Base-by-base conservation (phyloP, 2,797 vertebrate genomes). In the Argya squamiceps region DNA sequence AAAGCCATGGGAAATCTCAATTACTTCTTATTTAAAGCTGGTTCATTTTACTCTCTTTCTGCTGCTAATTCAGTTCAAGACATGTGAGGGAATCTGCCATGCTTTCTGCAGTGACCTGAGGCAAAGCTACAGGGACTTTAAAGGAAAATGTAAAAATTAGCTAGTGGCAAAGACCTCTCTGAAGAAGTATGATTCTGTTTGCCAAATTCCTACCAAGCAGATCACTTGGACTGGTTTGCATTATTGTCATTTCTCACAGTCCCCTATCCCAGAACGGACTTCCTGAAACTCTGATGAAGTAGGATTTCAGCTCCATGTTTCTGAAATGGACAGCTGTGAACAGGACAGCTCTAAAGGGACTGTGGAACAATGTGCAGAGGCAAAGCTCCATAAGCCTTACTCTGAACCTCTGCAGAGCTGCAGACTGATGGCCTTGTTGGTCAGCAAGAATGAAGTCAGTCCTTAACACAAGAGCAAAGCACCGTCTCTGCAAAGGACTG, bases 81-180 rank as follows among this genome's bases (percentile, higher is more conserved):
- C 47, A 58, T 2, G 10, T 69, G 75, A 96, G 80, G 36, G 90
- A 89, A 41, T 94, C 95, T 30, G 91, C 44, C 41, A 78, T 1
- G 3, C 24, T 84, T 52, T 96, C 95, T 95, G 89, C 78, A 41
- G 92, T 68, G 75, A 96, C 85, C 6, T 4, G 41, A 7, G 78
- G 79, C 73, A 98, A 84, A 89, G 87, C 53, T 77, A 71, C 65
- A 52, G 95, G 56, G 21, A 84, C 37, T 91, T 97, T 26, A 27
- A 80, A 70, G 9, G 17, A 73, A 93, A 75, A 95, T 15, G 36
- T 5, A 52, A 5, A 56, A 34, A 37, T 46, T 34, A 41, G 24
- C 16, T 24, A 11, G 9, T 36, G n/a, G 12, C 16, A 78, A 47
- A 46, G 55, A 12, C 8, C 37, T 65, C 41, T 46, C 29, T 34